A percentile compares a stretch with the other conserved stretches of the same genome.
phyloP scores from a whole-genome alignment of 2,113 vertebrate genomes.

The Mormyrus lacerda region DNA sequence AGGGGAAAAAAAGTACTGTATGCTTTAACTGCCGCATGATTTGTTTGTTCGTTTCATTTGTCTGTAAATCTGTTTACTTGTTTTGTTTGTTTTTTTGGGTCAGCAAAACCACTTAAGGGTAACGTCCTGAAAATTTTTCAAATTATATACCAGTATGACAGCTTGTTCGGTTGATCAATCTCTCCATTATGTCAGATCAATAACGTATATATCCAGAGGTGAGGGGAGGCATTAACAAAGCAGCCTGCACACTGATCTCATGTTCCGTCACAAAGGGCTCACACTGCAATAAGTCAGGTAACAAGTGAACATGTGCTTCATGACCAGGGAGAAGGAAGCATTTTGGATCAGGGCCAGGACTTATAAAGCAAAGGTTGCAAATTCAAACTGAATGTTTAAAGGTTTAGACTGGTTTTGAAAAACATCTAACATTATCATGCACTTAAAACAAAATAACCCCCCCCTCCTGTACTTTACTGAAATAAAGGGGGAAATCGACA shows the following conservation, averaged over 20 bases:
- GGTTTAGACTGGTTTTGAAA: background rate
- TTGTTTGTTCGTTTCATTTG: background rate
- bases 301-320: background rate
- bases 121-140: background rate
- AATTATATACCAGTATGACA: background rate
- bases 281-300: background rate
- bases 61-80: background rate
- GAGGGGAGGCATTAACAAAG: background rate
- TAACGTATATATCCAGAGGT: background rate
- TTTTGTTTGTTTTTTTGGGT: background rate
- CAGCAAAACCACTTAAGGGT: background rate
- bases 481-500: too few relatives aligned
- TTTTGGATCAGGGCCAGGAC: background rate
- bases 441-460: too few relatives aligned
- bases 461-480: too few relatives aligned
- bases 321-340: background rate
- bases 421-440: background rate
- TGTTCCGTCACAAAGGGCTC: background rate
- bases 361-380: too few relatives aligned
- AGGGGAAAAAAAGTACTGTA: background rate
- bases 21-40: background rate
- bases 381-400: background rate
- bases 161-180: background rate
- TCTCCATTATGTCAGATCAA: background rate
- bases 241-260: background rate